phyloP scores from a whole-genome alignment of 2,113 vertebrate genomes.

The Acanthisitta chloris region DNA sequence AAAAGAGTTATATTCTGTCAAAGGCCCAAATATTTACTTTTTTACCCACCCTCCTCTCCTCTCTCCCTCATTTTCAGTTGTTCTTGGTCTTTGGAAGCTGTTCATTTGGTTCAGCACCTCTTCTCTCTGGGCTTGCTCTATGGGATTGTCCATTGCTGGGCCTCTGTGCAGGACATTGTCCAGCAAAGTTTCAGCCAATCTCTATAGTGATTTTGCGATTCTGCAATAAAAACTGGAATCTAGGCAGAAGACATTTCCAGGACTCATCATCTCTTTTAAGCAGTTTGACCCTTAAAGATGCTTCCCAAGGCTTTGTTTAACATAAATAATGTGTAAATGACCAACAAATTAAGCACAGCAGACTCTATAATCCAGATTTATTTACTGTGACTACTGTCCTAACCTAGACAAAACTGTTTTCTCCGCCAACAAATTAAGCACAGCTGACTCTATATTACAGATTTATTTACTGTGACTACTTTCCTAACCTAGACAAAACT shows the following conservation, averaged over 20 bases:
- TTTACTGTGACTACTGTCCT: not conserved
- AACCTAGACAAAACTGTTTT: not conserved
- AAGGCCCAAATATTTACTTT: not conserved
- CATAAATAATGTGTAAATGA: not conserved
- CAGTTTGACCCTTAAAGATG: not conserved
- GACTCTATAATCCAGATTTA: not conserved
- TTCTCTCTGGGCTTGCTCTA: not conserved
- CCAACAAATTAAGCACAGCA: not conserved
- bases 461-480: not conserved
- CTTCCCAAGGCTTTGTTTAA: not conserved
- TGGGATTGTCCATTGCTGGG: not conserved
- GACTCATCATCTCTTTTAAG: not conserved
- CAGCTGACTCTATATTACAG: not conserved
- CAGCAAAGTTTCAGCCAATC: not conserved
- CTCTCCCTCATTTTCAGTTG: not conserved
- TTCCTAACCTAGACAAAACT: not conserved
- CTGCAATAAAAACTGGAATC: not conserved
- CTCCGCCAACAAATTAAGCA: no score
- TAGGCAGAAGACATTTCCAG: not conserved
- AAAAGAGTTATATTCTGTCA: not conserved
- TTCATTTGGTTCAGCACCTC: not conserved
- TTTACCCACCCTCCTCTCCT: not conserved
- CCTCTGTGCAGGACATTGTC: accelerated
- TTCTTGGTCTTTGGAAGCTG: not conserved
- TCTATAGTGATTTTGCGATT: not conserved